Evolutionary conservation across 64 coral and sea anemone genomes (phyloP).

Genomic region (Hydrozoanthus tunicans): DNA sequence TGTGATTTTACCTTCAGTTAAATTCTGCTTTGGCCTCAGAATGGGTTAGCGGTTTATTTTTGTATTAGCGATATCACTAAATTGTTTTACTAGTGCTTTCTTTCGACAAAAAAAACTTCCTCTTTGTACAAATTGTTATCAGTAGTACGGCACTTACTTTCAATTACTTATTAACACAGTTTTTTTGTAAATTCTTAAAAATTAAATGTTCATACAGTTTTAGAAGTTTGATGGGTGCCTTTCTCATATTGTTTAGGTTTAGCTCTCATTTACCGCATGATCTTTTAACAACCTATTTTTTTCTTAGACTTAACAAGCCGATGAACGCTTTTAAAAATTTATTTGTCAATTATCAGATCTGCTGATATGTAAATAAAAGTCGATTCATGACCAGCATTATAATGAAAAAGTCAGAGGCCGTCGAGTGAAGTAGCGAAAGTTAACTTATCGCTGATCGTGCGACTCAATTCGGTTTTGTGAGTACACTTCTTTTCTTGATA

Average conservation of each 20-base stretch:
- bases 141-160: too few species aligned
- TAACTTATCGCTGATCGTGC: background rate
- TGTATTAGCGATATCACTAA: too few species aligned
- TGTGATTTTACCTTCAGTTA: too few species aligned
- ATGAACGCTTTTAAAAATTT: constrained; percentile 2
- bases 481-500: background rate
- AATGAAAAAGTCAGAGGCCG: background rate
- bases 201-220: background rate
- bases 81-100: too few species aligned
- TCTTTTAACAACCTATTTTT: background rate
- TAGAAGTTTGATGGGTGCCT: background rate
- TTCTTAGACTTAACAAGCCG: background rate
- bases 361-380: background rate
- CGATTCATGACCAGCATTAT: background rate
- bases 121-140: too few species aligned
- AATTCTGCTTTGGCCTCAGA: too few species aligned
- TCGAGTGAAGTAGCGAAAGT: background rate
- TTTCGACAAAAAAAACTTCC: too few species aligned
- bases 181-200: background rate
- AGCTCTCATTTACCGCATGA: background rate
- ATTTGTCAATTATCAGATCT: constrained; percentile 14
- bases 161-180: background rate
- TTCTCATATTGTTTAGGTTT: background rate
- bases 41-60: too few species aligned
- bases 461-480: background rate